These are phyloP conservation scores for Potamilus streckersoni DNA, from an alignment of 1,140 invertebrate species.

Conservation along the genomic window DNA sequence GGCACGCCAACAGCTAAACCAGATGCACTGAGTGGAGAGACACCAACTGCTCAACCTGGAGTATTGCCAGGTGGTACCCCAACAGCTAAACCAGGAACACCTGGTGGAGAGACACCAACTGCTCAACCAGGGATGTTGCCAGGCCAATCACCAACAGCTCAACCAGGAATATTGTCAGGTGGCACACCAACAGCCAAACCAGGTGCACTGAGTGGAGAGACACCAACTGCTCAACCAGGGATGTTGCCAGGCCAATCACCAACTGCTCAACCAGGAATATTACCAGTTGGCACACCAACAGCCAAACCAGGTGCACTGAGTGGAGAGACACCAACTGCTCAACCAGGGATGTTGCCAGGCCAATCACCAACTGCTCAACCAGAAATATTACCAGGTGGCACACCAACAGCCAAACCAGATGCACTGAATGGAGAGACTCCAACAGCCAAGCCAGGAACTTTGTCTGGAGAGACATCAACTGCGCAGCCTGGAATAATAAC, in stretches of 20 bases:
- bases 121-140: neutral
- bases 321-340: too few species aligned
- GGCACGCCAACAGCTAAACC: too few species aligned
- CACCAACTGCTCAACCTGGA: conserved; percentile 12
- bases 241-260: too few species aligned
- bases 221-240: too few species aligned
- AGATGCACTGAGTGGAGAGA: neutral
- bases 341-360: too few species aligned
- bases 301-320: too few species aligned
- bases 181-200: conserved; percentile 7
- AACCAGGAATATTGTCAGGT: conserved; percentile 2
- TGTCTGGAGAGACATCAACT: too few species aligned
- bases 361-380: too few species aligned
- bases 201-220: neutral
- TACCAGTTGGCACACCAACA: too few species aligned
- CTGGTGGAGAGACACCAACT: conserved; percentile 1
- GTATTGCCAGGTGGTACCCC: conserved; percentile 2
- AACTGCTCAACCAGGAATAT: too few species aligned
- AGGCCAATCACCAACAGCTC: neutral
- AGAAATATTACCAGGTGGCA: too few species aligned
- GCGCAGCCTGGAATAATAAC: too few species aligned
- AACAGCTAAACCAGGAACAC: conserved; percentile 4
- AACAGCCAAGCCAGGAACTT: conserved; percentile 5
- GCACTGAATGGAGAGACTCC: conserved; percentile 2
- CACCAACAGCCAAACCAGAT: conserved; percentile 24